Base-by-base conservation (phyloP, 1,140 invertebrate genomes). In the Halotydeus destructor region DNA sequence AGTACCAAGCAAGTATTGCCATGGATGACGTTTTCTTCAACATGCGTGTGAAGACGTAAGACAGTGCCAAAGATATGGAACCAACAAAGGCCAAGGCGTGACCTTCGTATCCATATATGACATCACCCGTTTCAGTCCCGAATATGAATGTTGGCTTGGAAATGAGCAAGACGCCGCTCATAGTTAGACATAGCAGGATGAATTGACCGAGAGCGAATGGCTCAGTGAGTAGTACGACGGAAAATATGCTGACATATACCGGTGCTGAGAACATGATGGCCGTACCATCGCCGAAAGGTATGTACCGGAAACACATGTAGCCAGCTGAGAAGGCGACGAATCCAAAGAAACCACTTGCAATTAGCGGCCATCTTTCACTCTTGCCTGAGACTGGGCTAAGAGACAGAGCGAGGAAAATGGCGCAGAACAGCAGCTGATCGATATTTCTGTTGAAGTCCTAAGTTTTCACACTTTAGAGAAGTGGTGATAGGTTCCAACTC, bases 291-390 rank as follows among this genome's bases (percentile, higher is more conserved):
- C 65, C 63, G 16, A 69, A 42, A n/a, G 68, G 64, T 27, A 69
- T 49, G 43, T 61, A 59, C 31, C 63, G 71, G 64, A 37, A 76
- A 62, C 31, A 71, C 69, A 44, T 67, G 65, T 50, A 78, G 75
- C 5, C 75, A 75, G 14, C 55, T 34, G 42, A 57, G 5, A 31
- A 25, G 5, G 41, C 25, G 6, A 46, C 30, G 2, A 43, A 16
- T 3, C 45, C 45, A 14, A 37, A 27, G 14, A 47, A 12, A 16
- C 42, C 45, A 8, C 45, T 11, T 22, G 45, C 22, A 5, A 25
- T 8, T 11, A 46, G 11, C n/a, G 34, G 19, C 21, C 30, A 21
- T 11, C 34, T 26, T n/a, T 44, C 28, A 12, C 41, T 43, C n/a
- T n/a, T n/a, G 12, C n/a, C 9, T 22, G 32, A 41, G 21, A 46